Conservation (phyloP, 1,140 invertebrate genomes). For the Aphis gossypii region DNA sequence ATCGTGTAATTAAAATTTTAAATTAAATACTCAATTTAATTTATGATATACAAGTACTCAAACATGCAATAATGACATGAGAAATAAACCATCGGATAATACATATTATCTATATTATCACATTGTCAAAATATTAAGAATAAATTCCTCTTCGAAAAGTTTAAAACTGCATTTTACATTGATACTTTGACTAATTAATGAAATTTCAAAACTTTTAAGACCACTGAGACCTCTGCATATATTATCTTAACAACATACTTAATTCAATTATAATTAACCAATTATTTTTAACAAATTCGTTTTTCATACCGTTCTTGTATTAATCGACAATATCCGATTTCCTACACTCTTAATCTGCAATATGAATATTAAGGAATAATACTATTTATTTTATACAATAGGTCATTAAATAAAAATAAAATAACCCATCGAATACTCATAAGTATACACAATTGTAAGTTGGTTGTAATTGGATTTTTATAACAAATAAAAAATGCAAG, state of each 20-base stretch:
- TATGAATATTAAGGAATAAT: not conserved
- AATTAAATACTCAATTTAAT: not conserved
- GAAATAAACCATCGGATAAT: not conserved
- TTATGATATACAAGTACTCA: not conserved
- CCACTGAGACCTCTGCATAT: not conserved
- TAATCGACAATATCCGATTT: conserved; percentile 14
- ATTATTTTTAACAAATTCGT: not conserved
- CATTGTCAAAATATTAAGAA: not conserved
- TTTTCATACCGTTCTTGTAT: not conserved
- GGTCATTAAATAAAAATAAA: not conserved
- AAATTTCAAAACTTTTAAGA: not conserved
- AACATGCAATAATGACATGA: not conserved
- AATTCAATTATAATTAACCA: conserved; percentile 20
- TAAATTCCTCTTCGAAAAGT: not conserved
- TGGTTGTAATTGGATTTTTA: not conserved
- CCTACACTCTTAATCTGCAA: not conserved
- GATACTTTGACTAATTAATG: not conserved
- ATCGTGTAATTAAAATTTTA: not conserved
- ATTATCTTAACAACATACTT: not conserved
- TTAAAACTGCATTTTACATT: not conserved
- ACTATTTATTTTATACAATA: not conserved
- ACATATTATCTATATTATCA: too few relatives aligned
- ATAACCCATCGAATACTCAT: not conserved
- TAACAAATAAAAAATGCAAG: not conserved
- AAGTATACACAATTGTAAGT: not conserved